Conservation (phyloP, 2,797 vertebrate species). For the Pitangus sulphuratus region DNA sequence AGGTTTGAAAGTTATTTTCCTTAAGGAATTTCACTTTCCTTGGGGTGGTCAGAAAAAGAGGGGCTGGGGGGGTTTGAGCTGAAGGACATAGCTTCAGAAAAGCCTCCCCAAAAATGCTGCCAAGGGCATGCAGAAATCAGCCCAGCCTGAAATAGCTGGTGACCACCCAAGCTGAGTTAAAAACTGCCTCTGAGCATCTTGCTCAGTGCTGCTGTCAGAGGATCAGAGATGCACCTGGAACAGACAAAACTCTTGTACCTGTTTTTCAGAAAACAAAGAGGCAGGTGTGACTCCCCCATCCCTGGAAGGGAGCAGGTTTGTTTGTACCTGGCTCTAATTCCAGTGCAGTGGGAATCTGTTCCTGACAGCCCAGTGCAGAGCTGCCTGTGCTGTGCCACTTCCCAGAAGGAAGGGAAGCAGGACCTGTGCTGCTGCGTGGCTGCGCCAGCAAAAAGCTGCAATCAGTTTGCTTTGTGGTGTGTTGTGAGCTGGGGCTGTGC, state of each 20-base stretch:
- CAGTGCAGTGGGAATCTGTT: neutral
- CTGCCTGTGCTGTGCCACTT: neutral
- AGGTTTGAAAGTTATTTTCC: neutral
- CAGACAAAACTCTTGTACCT: neutral
- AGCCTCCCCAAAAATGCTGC: neutral
- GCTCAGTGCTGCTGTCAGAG: neutral
- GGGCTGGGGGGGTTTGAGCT: neutral
- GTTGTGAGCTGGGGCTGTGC: fast-evolving
- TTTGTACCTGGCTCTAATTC: neutral
- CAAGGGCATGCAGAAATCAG: neutral
- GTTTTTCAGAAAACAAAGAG: neutral
- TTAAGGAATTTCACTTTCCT: neutral
- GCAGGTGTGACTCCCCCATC: neutral
- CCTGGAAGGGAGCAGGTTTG: neutral
- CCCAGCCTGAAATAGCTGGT: neutral
- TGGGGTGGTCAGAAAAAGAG: neutral
- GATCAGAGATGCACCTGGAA: fast-evolving
- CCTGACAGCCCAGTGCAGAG: neutral
- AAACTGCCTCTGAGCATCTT: neutral
- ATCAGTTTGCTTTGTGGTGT: fast-evolving
- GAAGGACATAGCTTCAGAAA: neutral
- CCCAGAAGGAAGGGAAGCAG: neutral
- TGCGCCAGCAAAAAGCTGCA: neutral
- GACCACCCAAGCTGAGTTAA: neutral
- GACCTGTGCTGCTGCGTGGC: neutral